phyloP scores from a whole-genome alignment of 2,113 vertebrate species.

The Plestiodon gilberti region DNA sequence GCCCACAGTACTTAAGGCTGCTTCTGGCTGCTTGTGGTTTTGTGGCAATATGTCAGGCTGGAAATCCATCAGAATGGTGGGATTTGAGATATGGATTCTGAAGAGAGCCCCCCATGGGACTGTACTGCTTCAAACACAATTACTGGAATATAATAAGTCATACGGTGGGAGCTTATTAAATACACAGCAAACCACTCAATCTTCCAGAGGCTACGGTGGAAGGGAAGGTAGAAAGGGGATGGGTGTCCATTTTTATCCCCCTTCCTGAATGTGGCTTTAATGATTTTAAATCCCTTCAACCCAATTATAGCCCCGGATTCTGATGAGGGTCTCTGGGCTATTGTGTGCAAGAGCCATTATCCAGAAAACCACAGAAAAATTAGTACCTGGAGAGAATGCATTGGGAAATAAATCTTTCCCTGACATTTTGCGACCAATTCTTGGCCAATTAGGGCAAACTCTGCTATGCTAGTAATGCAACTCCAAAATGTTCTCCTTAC shows the following conservation, averaged over 20 bases:
- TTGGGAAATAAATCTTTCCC: constrained; percentile 80
- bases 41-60: constrained; percentile 23
- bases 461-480: constrained; percentile 70
- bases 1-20: not conserved
- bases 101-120: constrained; percentile 42
- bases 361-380: constrained; percentile 78
- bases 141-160: constrained; percentile 73
- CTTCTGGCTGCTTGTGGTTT: rapidly evolving
- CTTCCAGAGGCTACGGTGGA: constrained; percentile 43
- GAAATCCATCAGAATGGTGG: constrained; percentile 56
- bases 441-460: constrained; percentile 80
- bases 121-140: constrained; percentile 63
- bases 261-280: constrained; percentile 78
- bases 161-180: constrained; percentile 77
- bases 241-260: constrained; percentile 75
- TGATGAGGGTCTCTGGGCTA: constrained; percentile 78
- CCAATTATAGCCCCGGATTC: constrained; percentile 80
- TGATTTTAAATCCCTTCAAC: constrained; percentile 84
- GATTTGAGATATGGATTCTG: constrained; percentile 39
- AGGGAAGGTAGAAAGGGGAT: not conserved
- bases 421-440: constrained; percentile 83
- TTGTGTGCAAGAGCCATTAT: constrained; percentile 79
- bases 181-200: constrained; percentile 72
- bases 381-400: constrained; percentile 79
- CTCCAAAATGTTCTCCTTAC: constrained; percentile 73